phyloP scores from a whole-genome alignment of 2,113 vertebrate species.

The Sclerurus mexicanus region DNA sequence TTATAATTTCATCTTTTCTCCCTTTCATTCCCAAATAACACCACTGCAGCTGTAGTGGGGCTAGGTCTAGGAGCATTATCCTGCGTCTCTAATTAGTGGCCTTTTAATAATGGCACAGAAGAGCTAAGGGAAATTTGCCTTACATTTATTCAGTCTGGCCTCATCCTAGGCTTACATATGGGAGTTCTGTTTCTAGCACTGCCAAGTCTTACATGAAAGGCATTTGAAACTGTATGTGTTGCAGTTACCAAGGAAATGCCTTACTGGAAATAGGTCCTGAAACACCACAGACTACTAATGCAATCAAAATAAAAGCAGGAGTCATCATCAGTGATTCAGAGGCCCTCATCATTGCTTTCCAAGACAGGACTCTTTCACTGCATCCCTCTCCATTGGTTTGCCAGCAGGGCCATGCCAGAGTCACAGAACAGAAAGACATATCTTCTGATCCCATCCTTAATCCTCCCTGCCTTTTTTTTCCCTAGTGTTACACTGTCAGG shows the following conservation, averaged over 20 bases:
- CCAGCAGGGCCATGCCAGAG: background rate
- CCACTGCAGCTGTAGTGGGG: background rate
- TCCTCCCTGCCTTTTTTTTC: background rate
- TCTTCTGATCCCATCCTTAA: background rate
- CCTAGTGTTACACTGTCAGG: background rate
- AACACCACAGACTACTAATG: background rate
- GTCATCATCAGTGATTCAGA: background rate
- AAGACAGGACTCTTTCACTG: background rate
- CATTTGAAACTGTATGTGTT: background rate
- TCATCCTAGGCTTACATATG: background rate
- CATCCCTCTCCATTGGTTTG: fast-evolving
- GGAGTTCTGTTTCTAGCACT: background rate
- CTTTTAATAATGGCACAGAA: background rate
- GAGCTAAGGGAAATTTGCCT: background rate
- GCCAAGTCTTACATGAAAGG: background rate
- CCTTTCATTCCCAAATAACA: background rate
- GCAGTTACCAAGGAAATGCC: slow-evolving; percentile 12
- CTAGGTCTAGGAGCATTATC: background rate
- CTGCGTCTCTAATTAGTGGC: background rate
- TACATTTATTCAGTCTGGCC: background rate
- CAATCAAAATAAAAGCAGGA: background rate
- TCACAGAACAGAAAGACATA: background rate
- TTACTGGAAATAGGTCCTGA: background rate
- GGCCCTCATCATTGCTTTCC: background rate
- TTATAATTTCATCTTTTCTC: background rate